phyloP scores from a whole-genome alignment of 2,888 invertebrate species.

The Lasioglossum oenotherae region DNA sequence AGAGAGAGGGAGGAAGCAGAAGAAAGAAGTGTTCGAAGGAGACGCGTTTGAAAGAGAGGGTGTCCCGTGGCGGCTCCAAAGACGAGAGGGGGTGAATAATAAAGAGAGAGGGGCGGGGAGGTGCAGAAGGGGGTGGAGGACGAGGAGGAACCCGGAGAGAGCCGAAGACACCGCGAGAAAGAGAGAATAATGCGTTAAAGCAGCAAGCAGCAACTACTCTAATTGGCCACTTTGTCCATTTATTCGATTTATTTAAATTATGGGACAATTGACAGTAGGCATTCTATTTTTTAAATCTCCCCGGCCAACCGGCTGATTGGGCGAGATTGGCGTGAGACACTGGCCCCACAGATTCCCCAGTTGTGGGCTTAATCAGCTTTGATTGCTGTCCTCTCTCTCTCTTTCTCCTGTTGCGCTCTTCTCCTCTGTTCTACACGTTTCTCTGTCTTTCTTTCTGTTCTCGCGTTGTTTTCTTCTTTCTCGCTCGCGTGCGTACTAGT shows the following conservation, averaged over 20 bases:
- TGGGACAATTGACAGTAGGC: conserved; percentile 85
- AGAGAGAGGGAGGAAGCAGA: conserved; percentile 12
- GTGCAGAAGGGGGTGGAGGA: conserved; percentile 31
- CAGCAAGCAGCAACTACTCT: conserved; percentile 83
- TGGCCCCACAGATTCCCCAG: conserved; percentile 85
- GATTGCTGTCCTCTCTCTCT: conserved; percentile 80
- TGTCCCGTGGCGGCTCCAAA: conserved; percentile 1
- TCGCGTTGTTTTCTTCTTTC: conserved; percentile 27
- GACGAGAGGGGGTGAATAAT: conserved; percentile 15
- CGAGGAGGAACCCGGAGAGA: conserved; percentile 50
- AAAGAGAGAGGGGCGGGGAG: conserved; percentile 58
- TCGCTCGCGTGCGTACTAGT: not conserved
- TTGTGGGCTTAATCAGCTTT: conserved; percentile 85
- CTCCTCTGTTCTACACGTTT: conserved; percentile 53
- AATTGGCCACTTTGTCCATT: conserved; percentile 85
- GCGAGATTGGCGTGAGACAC: conserved; percentile 85
- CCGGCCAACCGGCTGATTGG: conserved; percentile 83
- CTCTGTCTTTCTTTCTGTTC: conserved; percentile 37
- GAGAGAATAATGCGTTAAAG: conserved; percentile 81
- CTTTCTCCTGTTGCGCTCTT: conserved; percentile 63
- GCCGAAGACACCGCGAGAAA: conserved; percentile 74
- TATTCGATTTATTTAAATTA: conserved; percentile 85
- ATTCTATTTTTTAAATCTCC: conserved; percentile 85
- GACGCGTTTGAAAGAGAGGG: conserved; percentile 32
- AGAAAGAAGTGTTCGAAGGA: conserved; percentile 47